Conservation (phyloP, 2,113 vertebrate genomes). For the Noctilio leporinus region DNA sequence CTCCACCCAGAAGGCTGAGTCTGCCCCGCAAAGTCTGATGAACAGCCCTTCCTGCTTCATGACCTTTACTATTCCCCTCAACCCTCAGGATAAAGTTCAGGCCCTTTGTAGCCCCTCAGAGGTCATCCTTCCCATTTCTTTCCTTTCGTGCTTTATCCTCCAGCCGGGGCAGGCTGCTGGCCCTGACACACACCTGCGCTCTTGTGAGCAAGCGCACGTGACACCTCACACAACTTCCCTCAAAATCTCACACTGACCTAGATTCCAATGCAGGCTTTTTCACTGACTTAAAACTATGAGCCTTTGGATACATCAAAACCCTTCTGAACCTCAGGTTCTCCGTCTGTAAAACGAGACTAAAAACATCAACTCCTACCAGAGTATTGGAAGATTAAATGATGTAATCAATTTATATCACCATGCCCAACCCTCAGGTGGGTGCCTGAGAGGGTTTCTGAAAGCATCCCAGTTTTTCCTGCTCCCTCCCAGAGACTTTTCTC, state of each 20-base stretch:
- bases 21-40: background rate
- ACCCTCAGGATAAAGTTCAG: background rate
- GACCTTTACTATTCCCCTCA: background rate
- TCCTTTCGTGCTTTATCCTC: background rate
- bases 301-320: background rate
- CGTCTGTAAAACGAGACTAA: background rate
- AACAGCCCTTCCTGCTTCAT: background rate
- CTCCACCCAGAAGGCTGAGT: background rate
- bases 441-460: background rate
- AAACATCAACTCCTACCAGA: background rate
- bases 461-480: background rate
- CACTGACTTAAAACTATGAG: background rate
- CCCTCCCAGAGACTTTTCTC: background rate
- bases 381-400: background rate
- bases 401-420: background rate
- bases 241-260: background rate
- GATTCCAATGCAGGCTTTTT: background rate
- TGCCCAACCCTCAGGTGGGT: background rate
- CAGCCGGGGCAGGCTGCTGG: background rate
- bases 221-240: background rate
- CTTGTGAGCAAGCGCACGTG: rapidly evolving
- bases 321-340: background rate
- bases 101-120: background rate
- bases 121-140: background rate
- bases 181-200: rapidly evolving